Evolutionary conservation across 2,113 vertebrate genomes (phyloP).

Genomic region (Balaeniceps rex): DNA sequence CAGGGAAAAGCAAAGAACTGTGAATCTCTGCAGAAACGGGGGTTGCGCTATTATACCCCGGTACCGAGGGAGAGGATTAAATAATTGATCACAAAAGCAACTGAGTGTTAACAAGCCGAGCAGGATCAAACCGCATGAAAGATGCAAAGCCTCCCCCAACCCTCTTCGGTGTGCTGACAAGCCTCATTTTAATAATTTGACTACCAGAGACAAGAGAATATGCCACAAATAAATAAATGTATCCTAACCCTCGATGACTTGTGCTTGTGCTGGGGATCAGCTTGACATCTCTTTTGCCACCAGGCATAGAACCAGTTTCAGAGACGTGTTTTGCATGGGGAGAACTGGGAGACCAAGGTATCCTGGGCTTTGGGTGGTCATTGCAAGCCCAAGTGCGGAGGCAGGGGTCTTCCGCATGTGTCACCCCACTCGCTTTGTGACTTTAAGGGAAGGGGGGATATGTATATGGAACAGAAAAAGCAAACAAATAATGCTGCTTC

Average conservation of each 20-base stretch:
- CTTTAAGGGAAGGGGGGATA: not conserved
- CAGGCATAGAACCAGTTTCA: not conserved
- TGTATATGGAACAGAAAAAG: not conserved
- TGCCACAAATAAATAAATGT: not conserved
- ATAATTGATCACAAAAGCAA: constrained; percentile 73
- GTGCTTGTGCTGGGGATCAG: not conserved
- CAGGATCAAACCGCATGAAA: constrained; percentile 66
- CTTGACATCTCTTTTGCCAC: not conserved
- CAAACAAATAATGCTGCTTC: not conserved
- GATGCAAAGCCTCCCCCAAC: constrained; percentile 4
- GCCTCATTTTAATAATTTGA: not conserved
- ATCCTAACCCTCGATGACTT: not conserved
- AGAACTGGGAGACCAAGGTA: not conserved
- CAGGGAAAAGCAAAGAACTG: constrained; percentile 15
- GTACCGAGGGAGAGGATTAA: constrained; percentile 48
- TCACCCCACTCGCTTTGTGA: fast-evolving
- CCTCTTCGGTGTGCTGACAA: not conserved
- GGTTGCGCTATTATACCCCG: constrained; percentile 9
- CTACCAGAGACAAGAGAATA: not conserved
- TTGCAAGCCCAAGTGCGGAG: not conserved
- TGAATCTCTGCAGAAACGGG: constrained; percentile 62
- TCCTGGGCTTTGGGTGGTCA: not conserved
- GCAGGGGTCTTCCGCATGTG: not conserved
- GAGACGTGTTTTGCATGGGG: fast-evolving
- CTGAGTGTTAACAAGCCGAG: constrained; percentile 49